These are phyloP conservation scores for Lithobates sylvaticus DNA, from an alignment of 2,797 vertebrate species.

Conservation along the genomic window DNA sequence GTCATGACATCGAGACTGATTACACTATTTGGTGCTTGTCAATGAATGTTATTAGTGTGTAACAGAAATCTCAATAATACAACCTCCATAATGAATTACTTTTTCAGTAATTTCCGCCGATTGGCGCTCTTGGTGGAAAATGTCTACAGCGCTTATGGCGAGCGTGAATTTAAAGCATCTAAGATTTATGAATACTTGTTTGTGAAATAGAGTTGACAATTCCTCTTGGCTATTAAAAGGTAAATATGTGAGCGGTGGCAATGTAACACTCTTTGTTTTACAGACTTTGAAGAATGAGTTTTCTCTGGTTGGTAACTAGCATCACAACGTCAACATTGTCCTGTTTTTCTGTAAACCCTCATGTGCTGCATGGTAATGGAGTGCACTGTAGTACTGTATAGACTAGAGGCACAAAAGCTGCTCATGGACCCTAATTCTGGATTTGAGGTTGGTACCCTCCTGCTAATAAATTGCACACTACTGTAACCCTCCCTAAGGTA, in stretches of 20 bases:
- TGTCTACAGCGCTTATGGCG: slow-evolving; percentile 30
- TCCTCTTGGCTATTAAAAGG: slow-evolving; percentile 37
- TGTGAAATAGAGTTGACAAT: slow-evolving; percentile 47
- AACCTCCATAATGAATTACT: slow-evolving; percentile 61
- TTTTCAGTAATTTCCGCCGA: slow-evolving; percentile 64
- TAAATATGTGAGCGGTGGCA: slow-evolving; percentile 31
- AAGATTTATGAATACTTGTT: slow-evolving; percentile 40
- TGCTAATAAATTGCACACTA: too few relatives aligned
- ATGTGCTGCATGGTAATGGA: not conserved
- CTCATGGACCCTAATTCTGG: too few relatives aligned
- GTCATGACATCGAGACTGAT: slow-evolving; percentile 61
- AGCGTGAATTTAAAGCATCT: slow-evolving; percentile 21
- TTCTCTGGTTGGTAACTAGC: not conserved
- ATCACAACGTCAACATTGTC: not conserved
- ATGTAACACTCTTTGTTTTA: slow-evolving; percentile 31
- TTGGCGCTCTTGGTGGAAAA: slow-evolving; percentile 13
- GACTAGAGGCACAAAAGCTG: too few relatives aligned
- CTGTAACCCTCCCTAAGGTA: too few relatives aligned
- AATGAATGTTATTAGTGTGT: slow-evolving; percentile 67
- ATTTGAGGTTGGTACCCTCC: too few relatives aligned
- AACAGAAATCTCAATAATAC: slow-evolving; percentile 65
- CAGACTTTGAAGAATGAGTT: slow-evolving; percentile 24
- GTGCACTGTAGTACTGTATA: too few relatives aligned
- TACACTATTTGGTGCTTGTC: slow-evolving; percentile 60
- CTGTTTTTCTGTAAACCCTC: not conserved